Conservation (phyloP, 2,113 vertebrate species). For the Paralichthys olivaceus region DNA sequence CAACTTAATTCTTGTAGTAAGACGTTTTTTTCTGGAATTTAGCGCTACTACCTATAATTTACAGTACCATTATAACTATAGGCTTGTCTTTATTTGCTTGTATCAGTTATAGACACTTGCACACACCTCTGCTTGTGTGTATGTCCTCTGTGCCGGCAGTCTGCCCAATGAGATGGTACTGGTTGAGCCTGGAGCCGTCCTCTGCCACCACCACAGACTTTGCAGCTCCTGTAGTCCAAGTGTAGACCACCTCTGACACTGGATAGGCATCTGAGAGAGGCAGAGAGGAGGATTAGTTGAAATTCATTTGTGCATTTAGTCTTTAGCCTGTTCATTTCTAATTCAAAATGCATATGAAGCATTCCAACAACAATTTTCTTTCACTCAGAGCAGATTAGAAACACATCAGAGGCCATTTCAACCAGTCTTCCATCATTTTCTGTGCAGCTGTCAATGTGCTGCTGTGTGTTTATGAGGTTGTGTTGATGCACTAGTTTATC, state of each 20-base stretch:
- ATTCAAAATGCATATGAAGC: too few relatives aligned
- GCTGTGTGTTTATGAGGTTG: not conserved
- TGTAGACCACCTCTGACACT: constrained; percentile 94
- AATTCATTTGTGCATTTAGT: too few relatives aligned
- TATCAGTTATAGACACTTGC: not conserved
- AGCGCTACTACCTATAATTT: too few relatives aligned
- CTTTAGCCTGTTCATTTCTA: too few relatives aligned
- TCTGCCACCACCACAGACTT: constrained; percentile 94
- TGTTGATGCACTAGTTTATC: too few relatives aligned
- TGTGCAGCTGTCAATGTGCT: not conserved
- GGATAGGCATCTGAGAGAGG: constrained; percentile 91
- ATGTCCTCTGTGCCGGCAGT: constrained; percentile 92
- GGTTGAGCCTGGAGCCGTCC: constrained; percentile 95
- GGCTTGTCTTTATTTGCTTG: too few relatives aligned
- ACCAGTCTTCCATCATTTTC: not conserved
- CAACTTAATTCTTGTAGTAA: too few relatives aligned
- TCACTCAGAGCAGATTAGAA: not conserved
- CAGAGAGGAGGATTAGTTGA: not conserved
- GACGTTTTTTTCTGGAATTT: too few relatives aligned
- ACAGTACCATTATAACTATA: too few relatives aligned
- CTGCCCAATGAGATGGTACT: constrained; percentile 94
- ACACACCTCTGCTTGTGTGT: constrained; percentile 92
- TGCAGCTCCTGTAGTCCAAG: constrained; percentile 89
- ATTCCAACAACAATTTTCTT: too few relatives aligned
- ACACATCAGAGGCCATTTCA: not conserved